Base-by-base conservation (phyloP, 92 coral and sea anemone species). In the Porites divaricata region DNA sequence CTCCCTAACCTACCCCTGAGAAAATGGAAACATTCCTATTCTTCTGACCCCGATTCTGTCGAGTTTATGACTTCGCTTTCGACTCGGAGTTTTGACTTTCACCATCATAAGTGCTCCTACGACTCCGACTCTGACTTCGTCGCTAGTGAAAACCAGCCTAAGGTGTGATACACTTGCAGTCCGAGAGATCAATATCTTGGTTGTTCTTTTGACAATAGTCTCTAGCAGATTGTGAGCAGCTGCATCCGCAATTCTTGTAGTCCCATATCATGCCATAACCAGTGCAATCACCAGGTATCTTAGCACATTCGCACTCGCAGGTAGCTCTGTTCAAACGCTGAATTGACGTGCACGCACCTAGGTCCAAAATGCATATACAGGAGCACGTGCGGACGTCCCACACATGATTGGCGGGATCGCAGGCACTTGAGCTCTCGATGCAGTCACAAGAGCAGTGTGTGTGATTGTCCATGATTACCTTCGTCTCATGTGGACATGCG, bases 361-460 rank as follows among this genome's bases (percentile, higher is more conserved):
- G 54, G 24, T 66, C 52, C 10, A 67, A n/a, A 2, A 1, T 75
- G 50, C 91, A 83, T 15, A 53, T 21, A 78, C 95, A 91, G 15
- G 8, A 9, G 62, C 93, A 90, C 0, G 24, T 5, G 35, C 24
- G 12, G 22, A 2, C 11, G n/a, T 72, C 35, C 80, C 78, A 92
- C 25, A 0, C 7, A 35, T 83, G 74, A 45, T 24, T 89, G 21
- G 2, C 9, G 7, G 89, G 61, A 68, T 92, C 56, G 20, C 95
- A 92, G 13, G 76, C 84, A 64, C 81, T 82, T 14, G 59, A 21
- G n/a, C 81, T 70, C 17, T 41, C 53, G 67, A 81, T 81, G 72
- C 95, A 92, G 21, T 71, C 95, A 59, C 81, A 78, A 17, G 16
- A 63, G 52, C 95, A 92, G 4, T 11, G 67, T 0, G 93, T 92